Conservation (phyloP, 2,113 vertebrate species). For the Phoxinus phoxinus region DNA sequence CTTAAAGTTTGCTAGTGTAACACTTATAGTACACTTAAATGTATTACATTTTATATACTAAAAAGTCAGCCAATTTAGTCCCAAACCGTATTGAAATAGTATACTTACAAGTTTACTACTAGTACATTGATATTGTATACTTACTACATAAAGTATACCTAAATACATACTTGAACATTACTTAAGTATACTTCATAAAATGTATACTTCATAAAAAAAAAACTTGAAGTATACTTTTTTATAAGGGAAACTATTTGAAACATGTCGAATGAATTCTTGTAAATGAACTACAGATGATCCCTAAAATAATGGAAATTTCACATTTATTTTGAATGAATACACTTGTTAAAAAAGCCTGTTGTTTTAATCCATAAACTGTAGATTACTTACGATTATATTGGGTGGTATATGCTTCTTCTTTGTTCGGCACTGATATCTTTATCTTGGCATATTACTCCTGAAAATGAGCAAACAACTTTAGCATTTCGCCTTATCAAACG, state of each 20-base stretch:
- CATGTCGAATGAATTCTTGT: background rate
- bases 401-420: background rate
- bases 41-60: too few species aligned
- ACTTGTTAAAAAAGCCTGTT: background rate
- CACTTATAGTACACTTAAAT: too few species aligned
- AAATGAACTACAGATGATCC: background rate
- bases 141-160: too few species aligned
- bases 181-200: too few species aligned
- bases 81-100: too few species aligned
- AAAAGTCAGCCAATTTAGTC: too few species aligned
- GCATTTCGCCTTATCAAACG: background rate
- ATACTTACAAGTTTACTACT: too few species aligned
- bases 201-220: too few species aligned
- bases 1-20: too few species aligned
- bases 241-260: background rate
- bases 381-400: background rate
- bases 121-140: too few species aligned
- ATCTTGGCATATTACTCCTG: background rate
- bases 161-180: too few species aligned
- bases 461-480: background rate
- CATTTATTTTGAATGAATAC: background rate
- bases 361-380: background rate
- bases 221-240: too few species aligned
- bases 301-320: background rate
- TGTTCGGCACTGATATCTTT: background rate